A percentile compares a stretch with the other conserved stretches of the same genome.
Evolutionary conservation across 2,113 vertebrate genomes (phyloP).

Genomic region (Malurus melanocephalus): DNA sequence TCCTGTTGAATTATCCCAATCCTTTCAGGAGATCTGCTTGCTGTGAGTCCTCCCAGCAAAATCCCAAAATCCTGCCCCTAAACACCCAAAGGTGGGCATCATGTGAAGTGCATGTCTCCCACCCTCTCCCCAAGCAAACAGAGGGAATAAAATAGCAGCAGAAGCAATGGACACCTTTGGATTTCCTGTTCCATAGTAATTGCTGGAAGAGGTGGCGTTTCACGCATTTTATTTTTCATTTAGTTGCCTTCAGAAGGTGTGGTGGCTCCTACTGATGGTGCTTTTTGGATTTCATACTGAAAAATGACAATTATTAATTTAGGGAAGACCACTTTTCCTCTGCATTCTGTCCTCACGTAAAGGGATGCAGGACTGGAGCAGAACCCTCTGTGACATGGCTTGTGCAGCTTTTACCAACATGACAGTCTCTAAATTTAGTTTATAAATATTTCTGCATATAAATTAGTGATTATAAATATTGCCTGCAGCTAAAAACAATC

Average conservation of each 20-base stretch:
- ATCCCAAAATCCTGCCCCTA: accelerated
- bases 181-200: background rate
- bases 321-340: background rate
- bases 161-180: background rate
- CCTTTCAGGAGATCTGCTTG: background rate
- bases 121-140: background rate
- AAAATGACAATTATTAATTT: background rate
- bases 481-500: background rate
- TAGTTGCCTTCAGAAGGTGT: background rate
- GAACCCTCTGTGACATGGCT: background rate
- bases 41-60: background rate
- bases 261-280: background rate
- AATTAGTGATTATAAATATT: conserved; percentile 31
- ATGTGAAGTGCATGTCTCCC: accelerated
- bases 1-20: background rate
- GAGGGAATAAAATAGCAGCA: background rate
- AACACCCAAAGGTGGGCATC: background rate
- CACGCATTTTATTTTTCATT: background rate
- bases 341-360: background rate
- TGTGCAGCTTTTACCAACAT: background rate
- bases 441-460: conserved; percentile 43
- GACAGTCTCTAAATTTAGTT: background rate
- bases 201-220: background rate
- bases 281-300: background rate
- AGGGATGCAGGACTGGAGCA: background rate